Evolutionary conservation across 2,797 vertebrate genomes (phyloP), one percentile per base, ranked within the genome.

Genomic region (Silurus lanzhouensis): DNA sequence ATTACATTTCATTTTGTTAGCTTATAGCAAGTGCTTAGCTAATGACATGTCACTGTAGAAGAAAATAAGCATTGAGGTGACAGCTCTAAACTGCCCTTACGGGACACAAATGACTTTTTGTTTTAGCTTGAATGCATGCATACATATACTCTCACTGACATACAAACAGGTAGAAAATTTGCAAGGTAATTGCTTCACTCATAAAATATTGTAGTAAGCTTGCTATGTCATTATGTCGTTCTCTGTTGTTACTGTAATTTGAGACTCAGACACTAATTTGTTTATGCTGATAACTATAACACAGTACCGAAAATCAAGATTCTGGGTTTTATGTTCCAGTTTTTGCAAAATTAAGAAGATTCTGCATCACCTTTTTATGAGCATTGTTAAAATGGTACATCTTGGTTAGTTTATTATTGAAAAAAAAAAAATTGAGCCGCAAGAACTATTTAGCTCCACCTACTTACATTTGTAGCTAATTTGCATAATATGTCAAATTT

Each of bases 1-100:
- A 81, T 67, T 84, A n/a, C 52, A 14, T 84, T 81, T 81, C 20
- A 74, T 74, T 80, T 74, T 76, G 20, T 86, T 85, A 79, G 83
- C 44, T 52, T 55, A 60, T 10, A 80, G 22, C 38, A 83, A 83
- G 82, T 66, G 60, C 57, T 87, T 70, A 55, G 61, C 63, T 87
- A 85, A 84, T 77, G 27, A 58, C 82, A 77, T 89, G 63, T 87
- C 83, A 80, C 83, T 83, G 72, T 83, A 88, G 83, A 86, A 90
- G 84, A 84, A 60, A 87, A 90, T 90, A 88, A 87, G 60, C 84
- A 82, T 72, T 80, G 84, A 87, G 60, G 87, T 86, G 67, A 84
- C 88, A 79, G 83, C 67, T 57, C 58, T 84, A 84, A 89, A 88
- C 75, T 86, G 76, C 75, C 46, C 83, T 88, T 81, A 55, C 5